Conservation (phyloP, 2,888 invertebrate genomes). For the Eupithecia subfuscata region DNA sequence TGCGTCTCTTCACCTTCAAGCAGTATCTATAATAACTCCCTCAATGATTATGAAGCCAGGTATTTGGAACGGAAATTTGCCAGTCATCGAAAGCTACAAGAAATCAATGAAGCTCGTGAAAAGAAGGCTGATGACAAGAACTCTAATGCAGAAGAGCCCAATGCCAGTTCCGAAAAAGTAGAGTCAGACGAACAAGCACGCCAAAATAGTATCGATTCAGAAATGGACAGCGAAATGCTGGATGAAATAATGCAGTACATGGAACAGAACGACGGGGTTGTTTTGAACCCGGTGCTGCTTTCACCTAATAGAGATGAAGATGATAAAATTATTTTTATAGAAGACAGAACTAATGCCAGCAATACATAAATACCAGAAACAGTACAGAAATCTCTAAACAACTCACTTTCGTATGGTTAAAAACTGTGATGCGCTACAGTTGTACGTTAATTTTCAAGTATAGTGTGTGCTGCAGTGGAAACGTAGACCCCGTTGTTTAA, state of each 20-base stretch:
- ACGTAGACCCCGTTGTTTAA: no score
- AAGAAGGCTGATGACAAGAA: conserved; percentile 35
- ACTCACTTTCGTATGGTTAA: no score
- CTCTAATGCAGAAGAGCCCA: conserved; percentile 10
- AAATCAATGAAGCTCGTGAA: conserved; percentile 46
- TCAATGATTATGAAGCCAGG: conserved; percentile 60
- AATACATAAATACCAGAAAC: not conserved
- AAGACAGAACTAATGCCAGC: conserved; percentile 47
- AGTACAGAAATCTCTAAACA: not conserved
- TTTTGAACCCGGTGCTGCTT: conserved; percentile 60
- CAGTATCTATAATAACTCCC: conserved; percentile 67
- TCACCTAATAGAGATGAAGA: conserved; percentile 66
- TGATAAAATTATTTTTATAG: conserved; percentile 69
- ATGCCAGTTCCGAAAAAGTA: conserved; percentile 30
- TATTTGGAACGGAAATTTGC: conserved; percentile 58
- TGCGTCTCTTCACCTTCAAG: conserved; percentile 64
- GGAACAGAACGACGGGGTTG: conserved; percentile 51
- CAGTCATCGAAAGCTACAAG: conserved; percentile 51
- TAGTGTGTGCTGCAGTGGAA: no score
- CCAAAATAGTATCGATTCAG: conserved; percentile 25
- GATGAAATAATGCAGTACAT: conserved; percentile 77
- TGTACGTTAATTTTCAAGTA: no score
- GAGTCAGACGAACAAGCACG: conserved; percentile 36
- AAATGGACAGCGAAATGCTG: conserved; percentile 64
- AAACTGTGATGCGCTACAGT: no score